These are phyloP conservation scores for Zaprionus kolodkinae DNA, from an alignment of 1,140 invertebrate genomes.

Conservation along the genomic window DNA sequence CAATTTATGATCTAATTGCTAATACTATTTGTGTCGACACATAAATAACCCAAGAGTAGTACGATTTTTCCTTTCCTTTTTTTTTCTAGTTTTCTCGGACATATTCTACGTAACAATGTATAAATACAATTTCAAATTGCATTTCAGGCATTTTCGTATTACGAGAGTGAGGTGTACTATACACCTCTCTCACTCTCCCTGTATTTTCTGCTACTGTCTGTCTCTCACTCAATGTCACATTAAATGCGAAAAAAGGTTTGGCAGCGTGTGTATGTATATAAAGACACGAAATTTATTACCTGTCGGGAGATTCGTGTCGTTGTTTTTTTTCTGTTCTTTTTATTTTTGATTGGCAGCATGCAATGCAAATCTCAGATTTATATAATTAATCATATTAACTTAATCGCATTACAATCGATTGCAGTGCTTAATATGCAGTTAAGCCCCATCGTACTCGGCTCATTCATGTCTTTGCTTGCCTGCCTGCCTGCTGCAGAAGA, in stretches of 20 bases:
- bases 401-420: conserved; percentile 37
- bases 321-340: too few relatives aligned
- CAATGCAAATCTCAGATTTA: conserved; percentile 39
- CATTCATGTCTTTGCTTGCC: conserved; percentile 13
- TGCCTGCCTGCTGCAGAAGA: background rate
- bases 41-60: conserved; percentile 1
- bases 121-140: conserved; percentile 2
- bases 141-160: background rate
- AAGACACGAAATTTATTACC: conserved; percentile 8
- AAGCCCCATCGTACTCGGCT: conserved; percentile 20
- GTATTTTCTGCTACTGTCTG: background rate
- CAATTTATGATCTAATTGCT: conserved; percentile 10
- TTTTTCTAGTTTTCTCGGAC: background rate
- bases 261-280: conserved; percentile 13
- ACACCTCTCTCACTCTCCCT: background rate
- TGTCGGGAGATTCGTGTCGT: background rate
- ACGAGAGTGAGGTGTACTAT: background rate
- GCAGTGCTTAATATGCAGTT: conserved; percentile 27
- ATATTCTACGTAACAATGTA: conserved; percentile 8
- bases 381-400: conserved; percentile 51
- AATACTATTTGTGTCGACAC: conserved; percentile 9
- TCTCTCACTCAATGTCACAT: conserved; percentile 15
- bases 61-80: background rate
- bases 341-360: conserved; percentile 29
- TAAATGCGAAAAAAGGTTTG: conserved; percentile 4